Percentiles rank a stretch among this genome's conserved stretches.
These are phyloP conservation scores for Sterrhoptilus dennistouni DNA, from an alignment of 2,113 vertebrate genomes.

Conservation along the genomic window DNA sequence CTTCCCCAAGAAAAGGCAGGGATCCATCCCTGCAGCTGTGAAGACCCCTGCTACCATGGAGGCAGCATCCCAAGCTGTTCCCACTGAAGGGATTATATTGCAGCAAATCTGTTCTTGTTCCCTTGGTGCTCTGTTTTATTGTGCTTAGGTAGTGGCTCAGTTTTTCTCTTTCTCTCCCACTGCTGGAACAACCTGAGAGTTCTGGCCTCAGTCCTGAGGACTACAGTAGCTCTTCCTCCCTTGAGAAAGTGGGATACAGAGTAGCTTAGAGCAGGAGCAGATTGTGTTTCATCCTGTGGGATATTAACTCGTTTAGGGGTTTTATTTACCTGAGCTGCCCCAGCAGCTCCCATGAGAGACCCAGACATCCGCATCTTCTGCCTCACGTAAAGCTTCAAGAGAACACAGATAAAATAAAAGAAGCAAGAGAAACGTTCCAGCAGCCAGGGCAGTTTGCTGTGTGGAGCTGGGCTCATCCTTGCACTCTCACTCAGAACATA, in stretches of 20 bases:
- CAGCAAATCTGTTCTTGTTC: not conserved
- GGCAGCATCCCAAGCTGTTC: not conserved
- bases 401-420: not conserved
- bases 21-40: not conserved
- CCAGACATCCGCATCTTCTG: not conserved
- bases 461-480: not conserved
- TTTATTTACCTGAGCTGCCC: not conserved
- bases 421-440: not conserved
- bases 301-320: not conserved
- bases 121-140: not conserved
- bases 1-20: not conserved
- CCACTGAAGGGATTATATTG: not conserved
- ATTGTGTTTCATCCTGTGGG: accelerated
- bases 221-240: not conserved
- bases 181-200: not conserved
- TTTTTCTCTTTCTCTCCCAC: not conserved
- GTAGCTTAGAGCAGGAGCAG: not conserved
- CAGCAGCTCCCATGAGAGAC: accelerated
- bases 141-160: not conserved
- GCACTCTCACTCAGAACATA: not conserved
- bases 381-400: not conserved
- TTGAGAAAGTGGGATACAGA: not conserved
- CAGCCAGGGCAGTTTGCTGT: not conserved
- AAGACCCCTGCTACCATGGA: not conserved
- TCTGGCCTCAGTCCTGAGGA: not conserved